Evolutionary conservation across 2,797 vertebrate species (phyloP).

Genomic region (Rhyacichthys aspro): DNA sequence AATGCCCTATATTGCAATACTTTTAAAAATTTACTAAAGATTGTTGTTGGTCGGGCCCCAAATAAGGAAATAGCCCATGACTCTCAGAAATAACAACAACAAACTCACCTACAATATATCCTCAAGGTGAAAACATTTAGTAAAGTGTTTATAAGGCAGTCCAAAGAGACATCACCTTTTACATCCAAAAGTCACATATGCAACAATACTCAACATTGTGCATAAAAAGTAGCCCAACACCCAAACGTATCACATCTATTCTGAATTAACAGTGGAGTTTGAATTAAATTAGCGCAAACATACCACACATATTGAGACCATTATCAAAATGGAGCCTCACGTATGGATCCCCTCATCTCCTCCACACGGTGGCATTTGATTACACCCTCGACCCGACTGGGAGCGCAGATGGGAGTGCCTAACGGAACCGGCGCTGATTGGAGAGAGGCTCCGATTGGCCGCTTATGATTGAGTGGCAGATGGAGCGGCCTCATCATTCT

Average conservation of each 20-base stretch:
- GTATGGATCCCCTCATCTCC: constrained; percentile 61
- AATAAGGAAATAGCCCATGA: too few relatives aligned
- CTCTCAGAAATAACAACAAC: too few relatives aligned
- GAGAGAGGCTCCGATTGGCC: constrained; percentile 65
- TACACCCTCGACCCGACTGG: constrained; percentile 28
- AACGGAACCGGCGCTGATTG: constrained; percentile 77
- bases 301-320: background rate
- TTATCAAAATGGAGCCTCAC: constrained; percentile 60
- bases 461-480: constrained; percentile 72
- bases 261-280: constrained; percentile 4
- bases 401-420: constrained; percentile 75
- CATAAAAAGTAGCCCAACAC: too few relatives aligned
- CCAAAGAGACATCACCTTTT: too few relatives aligned
- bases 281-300: constrained; percentile 37
- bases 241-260: background rate
- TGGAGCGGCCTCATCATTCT: constrained; percentile 71
- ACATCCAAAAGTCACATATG: too few relatives aligned
- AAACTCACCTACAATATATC: too few relatives aligned
- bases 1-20: too few relatives aligned
- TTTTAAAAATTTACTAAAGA: too few relatives aligned
- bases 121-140: too few relatives aligned
- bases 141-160: too few relatives aligned
- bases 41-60: too few relatives aligned
- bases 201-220: too few relatives aligned
- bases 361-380: constrained; percentile 60